A percentile compares a stretch with the other conserved stretches of the same genome.
Conservation (phyloP, 2,113 vertebrate species). For the Leucosticte australis region DNA sequence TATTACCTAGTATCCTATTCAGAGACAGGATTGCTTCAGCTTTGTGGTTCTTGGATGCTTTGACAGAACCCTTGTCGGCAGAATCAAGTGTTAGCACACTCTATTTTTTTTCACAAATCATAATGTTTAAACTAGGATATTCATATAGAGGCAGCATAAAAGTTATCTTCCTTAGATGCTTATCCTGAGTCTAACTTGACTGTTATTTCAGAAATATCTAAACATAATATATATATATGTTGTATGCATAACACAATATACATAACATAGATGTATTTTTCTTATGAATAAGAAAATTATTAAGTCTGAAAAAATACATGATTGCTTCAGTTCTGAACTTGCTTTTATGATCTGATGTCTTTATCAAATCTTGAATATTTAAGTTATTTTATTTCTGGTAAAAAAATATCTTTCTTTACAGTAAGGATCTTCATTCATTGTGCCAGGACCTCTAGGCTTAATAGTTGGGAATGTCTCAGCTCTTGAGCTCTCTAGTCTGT, state of each 20-base stretch:
- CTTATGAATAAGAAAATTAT: not conserved
- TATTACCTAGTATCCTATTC: not conserved
- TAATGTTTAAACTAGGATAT: not conserved
- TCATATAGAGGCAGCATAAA: not conserved
- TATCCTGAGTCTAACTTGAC: not conserved
- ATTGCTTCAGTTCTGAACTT: not conserved
- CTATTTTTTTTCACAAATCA: not conserved
- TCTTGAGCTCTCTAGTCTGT: not conserved
- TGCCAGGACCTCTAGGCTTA: not conserved
- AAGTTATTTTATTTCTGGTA: not conserved
- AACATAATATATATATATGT: not conserved
- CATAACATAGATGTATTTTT: not conserved
- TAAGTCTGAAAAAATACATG: not conserved
- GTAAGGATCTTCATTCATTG: not conserved
- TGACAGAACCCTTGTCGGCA: not conserved
- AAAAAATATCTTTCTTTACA: not conserved
- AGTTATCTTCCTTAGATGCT: not conserved
- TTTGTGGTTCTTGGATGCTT: not conserved
- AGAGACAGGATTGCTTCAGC: not conserved
- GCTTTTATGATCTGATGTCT: not conserved
- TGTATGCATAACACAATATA: not conserved
- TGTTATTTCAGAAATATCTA: not conserved
- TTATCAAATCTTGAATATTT: not conserved
- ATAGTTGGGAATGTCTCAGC: not conserved
- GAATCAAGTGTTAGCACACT: not conserved